phyloP scores from a whole-genome alignment of 1,140 invertebrate species.

The Atta texana region DNA sequence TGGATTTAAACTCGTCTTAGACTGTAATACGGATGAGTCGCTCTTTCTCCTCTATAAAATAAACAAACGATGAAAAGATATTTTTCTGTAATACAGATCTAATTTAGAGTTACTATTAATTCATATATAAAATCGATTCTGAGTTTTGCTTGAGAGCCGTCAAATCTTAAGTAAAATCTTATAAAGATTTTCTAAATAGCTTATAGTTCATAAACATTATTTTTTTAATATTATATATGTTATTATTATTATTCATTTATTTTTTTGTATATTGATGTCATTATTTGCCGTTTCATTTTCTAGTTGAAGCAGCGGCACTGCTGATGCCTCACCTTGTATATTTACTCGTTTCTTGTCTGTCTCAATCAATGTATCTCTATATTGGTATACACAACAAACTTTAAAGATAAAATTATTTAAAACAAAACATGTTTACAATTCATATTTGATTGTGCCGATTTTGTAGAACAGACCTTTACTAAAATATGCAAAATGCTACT shows the following conservation, averaged over 20 bases:
- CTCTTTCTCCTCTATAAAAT: not conserved
- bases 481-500: not conserved
- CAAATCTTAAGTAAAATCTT: not conserved
- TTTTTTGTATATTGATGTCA: no score
- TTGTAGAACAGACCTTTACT: not conserved
- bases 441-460: not conserved
- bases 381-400: not conserved
- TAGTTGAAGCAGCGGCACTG: no score
- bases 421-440: conserved; percentile 10
- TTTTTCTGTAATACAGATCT: not conserved
- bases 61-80: conserved; percentile 4
- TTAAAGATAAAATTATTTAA: conserved; percentile 33
- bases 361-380: no score
- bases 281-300: no score
- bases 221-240: no score
- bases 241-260: no score
- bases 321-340: no score
- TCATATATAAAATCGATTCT: not conserved
- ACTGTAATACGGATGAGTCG: not conserved
- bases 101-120: not conserved
- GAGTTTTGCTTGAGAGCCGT: not conserved
- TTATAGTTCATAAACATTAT: no score
- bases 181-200: not conserved
- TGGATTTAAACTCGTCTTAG: conserved; percentile 17
- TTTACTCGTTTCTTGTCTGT: no score